These are phyloP conservation scores for Limonius californicus DNA, from an alignment of 1,140 invertebrate species.

Conservation along the genomic window DNA sequence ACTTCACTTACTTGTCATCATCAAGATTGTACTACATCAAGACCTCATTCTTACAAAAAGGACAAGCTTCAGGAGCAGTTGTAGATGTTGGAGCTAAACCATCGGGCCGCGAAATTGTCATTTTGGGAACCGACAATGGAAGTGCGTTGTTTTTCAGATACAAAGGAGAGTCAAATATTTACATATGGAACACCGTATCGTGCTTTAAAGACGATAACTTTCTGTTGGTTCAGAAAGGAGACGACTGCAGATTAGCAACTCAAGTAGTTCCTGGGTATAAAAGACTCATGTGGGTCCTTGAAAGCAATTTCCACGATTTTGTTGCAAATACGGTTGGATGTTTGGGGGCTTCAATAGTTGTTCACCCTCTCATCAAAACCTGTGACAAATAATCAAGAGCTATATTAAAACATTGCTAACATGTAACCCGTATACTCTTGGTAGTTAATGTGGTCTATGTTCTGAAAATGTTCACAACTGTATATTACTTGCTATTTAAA, in stretches of 20 bases:
- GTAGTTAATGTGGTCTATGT: too few relatives aligned
- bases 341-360: constrained; percentile 46
- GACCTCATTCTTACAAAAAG: constrained; percentile 49
- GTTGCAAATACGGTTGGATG: constrained; percentile 56
- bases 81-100: constrained; percentile 55
- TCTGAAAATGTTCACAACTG: too few relatives aligned
- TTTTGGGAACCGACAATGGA: constrained; percentile 59
- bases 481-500: too few relatives aligned
- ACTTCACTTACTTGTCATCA: constrained; percentile 58
- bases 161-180: constrained; percentile 58
- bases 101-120: constrained; percentile 50
- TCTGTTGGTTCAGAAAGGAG: constrained; percentile 54
- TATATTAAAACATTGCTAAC: too few relatives aligned
- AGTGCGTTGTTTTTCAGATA: constrained; percentile 56
- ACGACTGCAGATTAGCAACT: constrained; percentile 57
- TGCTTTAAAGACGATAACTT: constrained; percentile 54
- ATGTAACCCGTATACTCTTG: too few relatives aligned
- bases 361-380: constrained; percentile 44
- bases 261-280: constrained; percentile 57
- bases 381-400: too few relatives aligned
- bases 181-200: constrained; percentile 58
- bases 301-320: constrained; percentile 63
- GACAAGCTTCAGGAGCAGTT: constrained; percentile 51
- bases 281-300: constrained; percentile 58
- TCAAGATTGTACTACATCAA: constrained; percentile 55